Conservation (phyloP, 2,888 invertebrate genomes). For the Amblyjoppa proteus region DNA sequence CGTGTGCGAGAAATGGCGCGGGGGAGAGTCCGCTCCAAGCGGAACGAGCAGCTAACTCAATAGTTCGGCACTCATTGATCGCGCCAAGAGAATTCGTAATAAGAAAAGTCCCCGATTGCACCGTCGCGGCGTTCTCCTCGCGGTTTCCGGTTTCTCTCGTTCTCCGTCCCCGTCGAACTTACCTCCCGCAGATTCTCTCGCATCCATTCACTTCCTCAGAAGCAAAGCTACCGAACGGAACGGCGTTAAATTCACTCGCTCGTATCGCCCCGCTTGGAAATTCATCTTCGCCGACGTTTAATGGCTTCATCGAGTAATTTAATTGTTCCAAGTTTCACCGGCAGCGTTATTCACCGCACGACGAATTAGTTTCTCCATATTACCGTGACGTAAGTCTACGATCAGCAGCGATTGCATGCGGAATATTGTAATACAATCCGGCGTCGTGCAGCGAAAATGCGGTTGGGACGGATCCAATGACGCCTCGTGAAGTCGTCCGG, state of each 20-base stretch:
- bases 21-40: neutral
- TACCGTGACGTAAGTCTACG: neutral
- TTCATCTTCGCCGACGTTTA: constrained; percentile 10
- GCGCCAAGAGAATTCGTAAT: constrained; percentile 37
- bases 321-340: constrained; percentile 16
- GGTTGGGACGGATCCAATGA: neutral
- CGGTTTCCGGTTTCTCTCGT: neutral
- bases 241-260: constrained; percentile 33
- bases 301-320: constrained; percentile 13
- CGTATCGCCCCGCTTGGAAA: neutral
- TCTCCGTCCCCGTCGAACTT: constrained; percentile 39
- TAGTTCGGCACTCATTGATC: constrained; percentile 50
- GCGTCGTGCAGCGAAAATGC: neutral
- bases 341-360: neutral
- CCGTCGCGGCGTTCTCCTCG: neutral
- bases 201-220: neutral
- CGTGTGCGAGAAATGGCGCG: neutral
- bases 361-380: neutral
- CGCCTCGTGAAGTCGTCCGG: neutral
- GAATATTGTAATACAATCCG: neutral
- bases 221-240: neutral
- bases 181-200: constrained; percentile 22
- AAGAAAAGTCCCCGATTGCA: constrained; percentile 41
- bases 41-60: constrained; percentile 41
- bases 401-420: neutral